phyloP scores from a whole-genome alignment of 2,888 invertebrate genomes.

The Cheilosia soror region DNA sequence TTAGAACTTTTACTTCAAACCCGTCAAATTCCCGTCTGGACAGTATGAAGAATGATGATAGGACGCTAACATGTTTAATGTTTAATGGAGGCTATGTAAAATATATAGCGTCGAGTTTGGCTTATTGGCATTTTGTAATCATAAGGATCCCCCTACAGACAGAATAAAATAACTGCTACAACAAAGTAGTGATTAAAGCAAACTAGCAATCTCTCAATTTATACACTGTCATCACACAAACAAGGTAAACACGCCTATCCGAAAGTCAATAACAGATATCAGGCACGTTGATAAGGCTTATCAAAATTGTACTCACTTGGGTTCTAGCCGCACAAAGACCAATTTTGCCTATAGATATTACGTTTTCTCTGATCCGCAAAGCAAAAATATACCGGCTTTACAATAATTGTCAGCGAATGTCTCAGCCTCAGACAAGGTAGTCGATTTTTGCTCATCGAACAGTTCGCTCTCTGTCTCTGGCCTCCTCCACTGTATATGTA shows the following conservation, averaged over 20 bases:
- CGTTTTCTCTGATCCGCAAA: constrained; percentile 15
- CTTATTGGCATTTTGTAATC: constrained; percentile 11
- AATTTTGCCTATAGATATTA: constrained; percentile 6
- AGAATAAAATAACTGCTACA: neutral
- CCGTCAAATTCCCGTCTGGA: too few species aligned
- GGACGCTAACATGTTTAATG: too few species aligned
- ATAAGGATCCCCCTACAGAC: neutral
- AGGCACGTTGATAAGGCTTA: constrained; percentile 55
- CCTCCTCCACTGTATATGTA: constrained; percentile 61
- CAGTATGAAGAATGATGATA: too few species aligned
- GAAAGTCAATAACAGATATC: constrained; percentile 67
- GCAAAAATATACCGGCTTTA: constrained; percentile 5
- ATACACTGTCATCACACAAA: constrained; percentile 26
- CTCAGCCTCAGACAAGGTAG: constrained; percentile 41
- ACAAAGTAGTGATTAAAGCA: constrained; percentile 8
- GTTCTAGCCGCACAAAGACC: constrained; percentile 32
- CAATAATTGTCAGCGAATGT: constrained; percentile 40
- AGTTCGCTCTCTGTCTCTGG: constrained; percentile 51
- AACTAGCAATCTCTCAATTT: constrained; percentile 40
- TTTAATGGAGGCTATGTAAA: too few species aligned
- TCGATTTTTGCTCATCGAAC: constrained; percentile 29
- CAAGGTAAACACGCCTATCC: constrained; percentile 52
- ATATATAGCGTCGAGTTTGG: neutral
- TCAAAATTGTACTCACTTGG: constrained; percentile 52
- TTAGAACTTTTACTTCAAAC: too few species aligned